These are phyloP conservation scores for Candidula unifasciata DNA, from an alignment of 2,888 invertebrate genomes.

Conservation along the genomic window DNA sequence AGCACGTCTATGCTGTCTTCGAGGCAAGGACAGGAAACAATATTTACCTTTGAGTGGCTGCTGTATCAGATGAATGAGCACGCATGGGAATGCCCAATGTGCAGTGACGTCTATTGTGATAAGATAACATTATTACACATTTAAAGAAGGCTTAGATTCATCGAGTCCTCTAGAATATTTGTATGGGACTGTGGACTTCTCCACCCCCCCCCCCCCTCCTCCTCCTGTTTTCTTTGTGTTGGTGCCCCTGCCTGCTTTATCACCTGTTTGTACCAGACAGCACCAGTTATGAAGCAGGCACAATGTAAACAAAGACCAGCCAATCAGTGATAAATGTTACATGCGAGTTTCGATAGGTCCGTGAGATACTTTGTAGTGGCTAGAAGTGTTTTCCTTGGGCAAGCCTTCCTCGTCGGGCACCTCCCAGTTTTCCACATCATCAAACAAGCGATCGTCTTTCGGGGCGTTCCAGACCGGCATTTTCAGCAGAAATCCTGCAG, in stretches of 20 bases:
- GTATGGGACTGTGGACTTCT: no score
- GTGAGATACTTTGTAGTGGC: constrained; percentile 15
- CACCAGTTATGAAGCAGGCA: constrained; percentile 7
- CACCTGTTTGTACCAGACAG: neutral
- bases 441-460: constrained; percentile 32
- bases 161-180: no score
- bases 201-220: no score
- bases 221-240: no score
- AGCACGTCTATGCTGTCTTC: no score
- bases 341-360: constrained; percentile 23
- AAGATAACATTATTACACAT: no score
- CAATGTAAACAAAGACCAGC: constrained; percentile 29
- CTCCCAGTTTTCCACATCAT: constrained; percentile 43
- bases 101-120: no score
- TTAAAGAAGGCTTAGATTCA: no score
- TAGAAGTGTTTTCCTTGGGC: neutral
- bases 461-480: constrained; percentile 45
- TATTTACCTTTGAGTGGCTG: no score
- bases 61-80: no score
- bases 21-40: no score
- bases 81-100: no score
- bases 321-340: constrained; percentile 38
- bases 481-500: constrained; percentile 37
- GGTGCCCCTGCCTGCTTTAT: neutral
- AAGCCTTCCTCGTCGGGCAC: constrained; percentile 24